Evolutionary conservation across 2,113 vertebrate species (phyloP), one percentile per base, ranked within the genome.

Genomic region (Hippoglossus stenolepis): DNA sequence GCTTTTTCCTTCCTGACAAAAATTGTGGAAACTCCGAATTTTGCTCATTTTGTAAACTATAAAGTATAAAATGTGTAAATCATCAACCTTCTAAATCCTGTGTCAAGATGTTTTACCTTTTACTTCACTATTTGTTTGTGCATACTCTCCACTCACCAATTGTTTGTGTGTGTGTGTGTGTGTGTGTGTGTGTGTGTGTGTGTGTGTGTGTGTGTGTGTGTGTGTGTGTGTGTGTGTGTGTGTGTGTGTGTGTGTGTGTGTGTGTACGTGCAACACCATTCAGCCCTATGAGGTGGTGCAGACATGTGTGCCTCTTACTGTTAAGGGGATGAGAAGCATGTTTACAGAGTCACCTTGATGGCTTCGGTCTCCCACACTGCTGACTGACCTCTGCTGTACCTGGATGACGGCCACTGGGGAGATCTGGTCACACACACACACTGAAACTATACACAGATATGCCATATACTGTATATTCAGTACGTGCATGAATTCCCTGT

Each of bases 201-300:
- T 65, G 10, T 73, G 65, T 70, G 2, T 80, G 26, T 61, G 17
- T 75, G 74, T 81, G 58, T 65, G 10, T 70, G 68, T 70, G 2
- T 82, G 24, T 57, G 17, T 75, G 73, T 80, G 57, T 62, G 9
- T 72, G 67, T 69, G 2, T 79, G 24, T 60, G 17, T 75, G 73
- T 79, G 57, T 65, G 9, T 40, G 38, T 40, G 38, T 40, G 58
- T 63, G 47, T 69, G 57, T 64, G 20, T 83, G 65, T 70, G 23
- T 68, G 40, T 60, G 31, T 1, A 31, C 28, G 28, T 31, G 31
- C 6, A 31, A 31, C 31, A 31, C 80, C 11, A 92, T 93, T 62
- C 85, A 99, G 98, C 95, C 90, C 0, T 85, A 90, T 60, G 92
- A 95, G 2, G 94, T 95, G 2, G 90, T 94, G 11, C 86, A 91